A percentile compares a stretch with the other conserved stretches of the same genome.
Evolutionary conservation across 1,140 invertebrate species (phyloP).

Genomic region (Phenacoccus solenopsis): DNA sequence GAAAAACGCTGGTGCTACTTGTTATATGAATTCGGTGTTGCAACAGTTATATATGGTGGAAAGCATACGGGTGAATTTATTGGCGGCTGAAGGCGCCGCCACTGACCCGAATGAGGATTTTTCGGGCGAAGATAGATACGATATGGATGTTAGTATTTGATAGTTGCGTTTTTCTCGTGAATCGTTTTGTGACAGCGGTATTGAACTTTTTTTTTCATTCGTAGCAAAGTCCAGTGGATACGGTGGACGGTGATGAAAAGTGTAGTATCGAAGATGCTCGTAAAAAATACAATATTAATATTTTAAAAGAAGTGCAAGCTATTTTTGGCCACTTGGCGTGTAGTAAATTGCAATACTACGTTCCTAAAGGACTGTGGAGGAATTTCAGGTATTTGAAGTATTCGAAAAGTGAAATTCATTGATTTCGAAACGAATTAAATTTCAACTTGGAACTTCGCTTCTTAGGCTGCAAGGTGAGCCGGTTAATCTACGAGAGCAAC

Average conservation of each 20-base stretch:
- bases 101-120: conserved; percentile 82
- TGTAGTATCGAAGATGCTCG: conserved; percentile 34
- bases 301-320: conserved; percentile 92
- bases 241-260: neutral
- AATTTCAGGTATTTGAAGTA: conserved; percentile 71
- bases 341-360: conserved; percentile 92
- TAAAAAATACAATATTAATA: conserved; percentile 88
- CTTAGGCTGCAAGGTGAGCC: conserved; percentile 75
- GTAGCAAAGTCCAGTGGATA: conserved; percentile 2
- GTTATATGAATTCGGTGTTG: conserved; percentile 98
- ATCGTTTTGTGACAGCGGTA: neutral
- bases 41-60: conserved; percentile 96
- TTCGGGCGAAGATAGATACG: conserved; percentile 54
- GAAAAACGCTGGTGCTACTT: conserved; percentile 97
- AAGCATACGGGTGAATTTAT: conserved; percentile 67
- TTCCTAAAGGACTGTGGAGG: conserved; percentile 91
- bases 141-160: conserved; percentile 18
- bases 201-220: neutral
- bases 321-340: conserved; percentile 95
- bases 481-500: conserved; percentile 93
- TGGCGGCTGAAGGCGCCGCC: conserved; percentile 69
- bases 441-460: conserved; percentile 11
- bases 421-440: too few relatives aligned
- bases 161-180: neutral
- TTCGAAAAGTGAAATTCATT: too few relatives aligned